Evolutionary conservation across 2,888 invertebrate species (phyloP).

Genomic region (Drosophila fungiperda): DNA sequence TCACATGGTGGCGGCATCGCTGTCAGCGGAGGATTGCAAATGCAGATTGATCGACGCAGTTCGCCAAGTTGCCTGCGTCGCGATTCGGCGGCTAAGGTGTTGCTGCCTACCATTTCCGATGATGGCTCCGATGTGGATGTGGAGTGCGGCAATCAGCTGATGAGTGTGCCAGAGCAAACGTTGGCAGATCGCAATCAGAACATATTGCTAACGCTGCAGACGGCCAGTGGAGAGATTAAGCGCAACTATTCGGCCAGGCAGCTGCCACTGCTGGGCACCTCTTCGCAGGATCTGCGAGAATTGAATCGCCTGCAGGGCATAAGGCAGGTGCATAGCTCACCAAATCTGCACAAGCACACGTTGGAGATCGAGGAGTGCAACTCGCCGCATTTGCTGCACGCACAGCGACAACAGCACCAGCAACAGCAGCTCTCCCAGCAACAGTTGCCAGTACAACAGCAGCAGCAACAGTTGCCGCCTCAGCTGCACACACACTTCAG

Average conservation of each 20-base stretch:
- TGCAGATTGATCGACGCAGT: slow-evolving; percentile 83
- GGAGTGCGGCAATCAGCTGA: slow-evolving; percentile 53
- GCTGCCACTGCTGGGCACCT: slow-evolving; percentile 81
- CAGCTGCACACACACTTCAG: slow-evolving; percentile 64
- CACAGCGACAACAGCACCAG: slow-evolving; percentile 60
- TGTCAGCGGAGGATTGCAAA: slow-evolving; percentile 78
- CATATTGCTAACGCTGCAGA: slow-evolving; percentile 83
- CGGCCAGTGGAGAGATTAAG: slow-evolving; percentile 84
- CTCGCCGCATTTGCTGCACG: slow-evolving; percentile 79
- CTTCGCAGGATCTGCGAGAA: slow-evolving; percentile 83
- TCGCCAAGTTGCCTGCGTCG: slow-evolving; percentile 80
- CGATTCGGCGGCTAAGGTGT: slow-evolving; percentile 82
- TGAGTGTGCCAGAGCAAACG: slow-evolving; percentile 70
- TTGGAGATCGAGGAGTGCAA: slow-evolving; percentile 67
- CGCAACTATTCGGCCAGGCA: slow-evolving; percentile 85
- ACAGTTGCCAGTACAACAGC: slow-evolving; percentile 39
- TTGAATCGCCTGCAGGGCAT: slow-evolving; percentile 74
- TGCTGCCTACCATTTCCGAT: slow-evolving; percentile 82
- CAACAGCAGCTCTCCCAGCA: slow-evolving; percentile 29
- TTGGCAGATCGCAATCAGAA: slow-evolving; percentile 80
- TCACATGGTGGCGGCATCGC: slow-evolving; percentile 70
- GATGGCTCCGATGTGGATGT: slow-evolving; percentile 77
- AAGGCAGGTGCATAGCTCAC: slow-evolving; percentile 85
- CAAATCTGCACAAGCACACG: slow-evolving; percentile 83
- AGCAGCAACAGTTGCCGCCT: slow-evolving; percentile 47